phyloP scores from a whole-genome alignment of 1,140 invertebrate genomes.

The Bombus ignitus region DNA sequence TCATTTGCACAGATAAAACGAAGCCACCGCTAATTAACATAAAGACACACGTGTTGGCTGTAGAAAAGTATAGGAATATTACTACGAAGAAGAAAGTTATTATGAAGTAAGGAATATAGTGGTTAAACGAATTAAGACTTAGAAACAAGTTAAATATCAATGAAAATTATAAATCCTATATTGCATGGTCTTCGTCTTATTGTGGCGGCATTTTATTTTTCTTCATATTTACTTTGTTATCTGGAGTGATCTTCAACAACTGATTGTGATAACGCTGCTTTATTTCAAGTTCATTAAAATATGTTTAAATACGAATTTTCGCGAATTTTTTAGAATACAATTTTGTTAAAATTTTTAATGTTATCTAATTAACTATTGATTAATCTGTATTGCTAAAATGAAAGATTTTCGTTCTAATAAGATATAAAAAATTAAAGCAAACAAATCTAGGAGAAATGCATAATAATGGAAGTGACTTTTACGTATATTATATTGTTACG shows the following conservation, averaged over 20 bases:
- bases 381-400: too few relatives aligned
- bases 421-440: too few relatives aligned
- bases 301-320: not conserved
- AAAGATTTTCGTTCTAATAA: too few relatives aligned
- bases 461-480: too few relatives aligned
- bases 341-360: too few relatives aligned
- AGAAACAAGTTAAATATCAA: not conserved
- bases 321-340: too few relatives aligned
- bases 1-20: not conserved
- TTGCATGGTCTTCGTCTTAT: not conserved
- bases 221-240: not conserved
- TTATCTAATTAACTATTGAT: too few relatives aligned
- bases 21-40: not conserved
- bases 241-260: not conserved
- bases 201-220: not conserved
- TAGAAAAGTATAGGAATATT: not conserved
- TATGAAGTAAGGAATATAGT: not conserved
- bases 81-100: too few relatives aligned
- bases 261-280: too few relatives aligned
- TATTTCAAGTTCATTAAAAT: too few relatives aligned
- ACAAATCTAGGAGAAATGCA: too few relatives aligned
- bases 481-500: too few relatives aligned
- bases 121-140: not conserved
- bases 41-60: not conserved
- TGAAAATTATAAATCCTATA: not conserved